phyloP scores from a whole-genome alignment of 2,888 invertebrate species.

The Morinoia aosen region DNA sequence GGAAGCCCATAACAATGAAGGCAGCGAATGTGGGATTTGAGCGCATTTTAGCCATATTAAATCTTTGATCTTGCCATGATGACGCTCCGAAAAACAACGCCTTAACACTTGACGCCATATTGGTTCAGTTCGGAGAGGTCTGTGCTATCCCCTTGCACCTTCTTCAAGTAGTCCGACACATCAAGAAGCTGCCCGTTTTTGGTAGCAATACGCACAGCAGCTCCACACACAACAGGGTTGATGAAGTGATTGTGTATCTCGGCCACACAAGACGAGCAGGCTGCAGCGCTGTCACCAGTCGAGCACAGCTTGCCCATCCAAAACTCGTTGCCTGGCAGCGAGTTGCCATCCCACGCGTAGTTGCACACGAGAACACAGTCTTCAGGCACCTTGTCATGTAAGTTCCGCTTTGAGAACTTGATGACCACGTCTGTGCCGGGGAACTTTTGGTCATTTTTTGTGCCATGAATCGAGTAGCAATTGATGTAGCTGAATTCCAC shows the following conservation, averaged over 20 bases:
- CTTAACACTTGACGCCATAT: background rate
- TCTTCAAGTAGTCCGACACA: background rate
- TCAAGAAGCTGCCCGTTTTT: slow-evolving; percentile 13
- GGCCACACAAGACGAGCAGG: slow-evolving; percentile 77
- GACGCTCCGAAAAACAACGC: too few species aligned
- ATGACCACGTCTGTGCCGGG: slow-evolving; percentile 74
- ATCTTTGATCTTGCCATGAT: too few species aligned
- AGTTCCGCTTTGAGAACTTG: slow-evolving; percentile 76
- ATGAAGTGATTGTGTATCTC: slow-evolving; percentile 78
- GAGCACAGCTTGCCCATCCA: slow-evolving; percentile 76
- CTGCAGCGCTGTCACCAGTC: slow-evolving; percentile 79
- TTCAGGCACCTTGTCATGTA: slow-evolving; percentile 72
- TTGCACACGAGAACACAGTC: slow-evolving; percentile 77
- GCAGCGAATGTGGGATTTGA: too few species aligned
- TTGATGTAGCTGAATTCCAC: slow-evolving; percentile 80
- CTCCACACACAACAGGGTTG: slow-evolving; percentile 74
- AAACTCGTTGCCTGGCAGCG: slow-evolving; percentile 82
- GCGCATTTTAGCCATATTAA: too few species aligned
- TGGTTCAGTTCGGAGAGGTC: background rate
- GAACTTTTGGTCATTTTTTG: slow-evolving; percentile 73
- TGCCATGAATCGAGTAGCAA: slow-evolving; percentile 73
- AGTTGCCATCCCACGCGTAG: slow-evolving; percentile 82
- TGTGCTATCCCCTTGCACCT: background rate
- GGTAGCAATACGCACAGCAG: slow-evolving; percentile 75
- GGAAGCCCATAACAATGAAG: too few species aligned